These are phyloP conservation scores for Pseudonaja textilis DNA, from an alignment of 2,113 vertebrate species.

Conservation along the genomic window DNA sequence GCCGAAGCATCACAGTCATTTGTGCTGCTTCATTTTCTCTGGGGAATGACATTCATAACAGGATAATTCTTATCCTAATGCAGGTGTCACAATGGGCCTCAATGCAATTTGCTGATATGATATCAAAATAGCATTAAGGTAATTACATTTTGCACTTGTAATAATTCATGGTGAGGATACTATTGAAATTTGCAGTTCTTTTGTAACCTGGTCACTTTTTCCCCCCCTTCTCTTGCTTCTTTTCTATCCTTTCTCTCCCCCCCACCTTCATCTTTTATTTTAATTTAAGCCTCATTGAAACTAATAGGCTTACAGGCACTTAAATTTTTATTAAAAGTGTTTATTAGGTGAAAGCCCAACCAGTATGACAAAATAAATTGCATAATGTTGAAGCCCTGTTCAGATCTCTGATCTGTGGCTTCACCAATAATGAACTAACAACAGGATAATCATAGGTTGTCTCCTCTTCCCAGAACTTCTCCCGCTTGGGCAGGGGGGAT, in stretches of 20 bases:
- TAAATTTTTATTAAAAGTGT: conserved; percentile 47
- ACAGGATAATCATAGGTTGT: background rate
- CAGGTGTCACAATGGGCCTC: conserved; percentile 69
- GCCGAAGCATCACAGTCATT: conserved; percentile 56
- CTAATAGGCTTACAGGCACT: conserved; percentile 59
- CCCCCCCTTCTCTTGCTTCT: conserved; percentile 52
- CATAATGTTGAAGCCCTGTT: conserved; percentile 1
- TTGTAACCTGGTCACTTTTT: conserved; percentile 55
- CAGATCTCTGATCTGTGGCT: background rate
- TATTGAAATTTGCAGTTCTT: conserved; percentile 59
- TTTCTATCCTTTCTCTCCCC: conserved; percentile 7
- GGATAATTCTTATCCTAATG: conserved; percentile 71
- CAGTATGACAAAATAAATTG: conserved; percentile 20
- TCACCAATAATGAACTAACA: background rate
- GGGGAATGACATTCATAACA: conserved; percentile 63
- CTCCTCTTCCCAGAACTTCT: background rate
- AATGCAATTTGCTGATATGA: conserved; percentile 77
- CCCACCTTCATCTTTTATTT: conserved; percentile 21
- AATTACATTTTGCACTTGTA: conserved; percentile 73
- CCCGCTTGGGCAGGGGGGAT: too few relatives aligned
- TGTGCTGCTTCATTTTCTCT: conserved; percentile 64
- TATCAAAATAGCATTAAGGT: conserved; percentile 82
- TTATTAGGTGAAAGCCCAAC: conserved; percentile 41
- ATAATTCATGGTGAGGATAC: conserved; percentile 69
- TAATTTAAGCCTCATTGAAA: conserved; percentile 48